Evolutionary conservation across 2,888 invertebrate genomes (phyloP).

Genomic region (Leptopterna dolabrata): DNA sequence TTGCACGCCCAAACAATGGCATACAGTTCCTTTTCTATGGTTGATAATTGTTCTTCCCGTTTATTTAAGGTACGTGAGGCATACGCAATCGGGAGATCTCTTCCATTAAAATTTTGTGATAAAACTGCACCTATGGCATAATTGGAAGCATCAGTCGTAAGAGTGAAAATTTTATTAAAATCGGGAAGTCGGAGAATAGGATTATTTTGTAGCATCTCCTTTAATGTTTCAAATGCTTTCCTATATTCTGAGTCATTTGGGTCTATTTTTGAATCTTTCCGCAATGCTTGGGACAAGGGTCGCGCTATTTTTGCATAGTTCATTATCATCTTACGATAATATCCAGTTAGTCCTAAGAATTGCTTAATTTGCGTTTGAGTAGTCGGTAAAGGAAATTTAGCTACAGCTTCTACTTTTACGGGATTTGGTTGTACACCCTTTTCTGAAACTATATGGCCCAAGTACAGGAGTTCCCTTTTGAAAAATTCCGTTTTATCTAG

Average conservation of each 20-base stretch:
- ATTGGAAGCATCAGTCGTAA: no score
- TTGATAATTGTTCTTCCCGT: neutral
- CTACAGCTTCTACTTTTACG: neutral
- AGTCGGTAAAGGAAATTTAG: neutral
- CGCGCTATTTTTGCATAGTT: neutral
- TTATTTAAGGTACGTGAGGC: no score
- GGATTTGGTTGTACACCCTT: neutral
- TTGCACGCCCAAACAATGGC: slow-evolving; percentile 64
- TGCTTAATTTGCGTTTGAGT: neutral
- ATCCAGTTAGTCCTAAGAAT: neutral
- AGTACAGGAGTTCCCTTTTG: slow-evolving; percentile 43
- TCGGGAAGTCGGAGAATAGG: neutral
- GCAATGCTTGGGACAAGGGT: neutral
- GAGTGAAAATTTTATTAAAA: neutral
- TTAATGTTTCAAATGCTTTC: neutral
- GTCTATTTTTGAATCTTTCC: neutral
- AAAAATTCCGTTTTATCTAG: slow-evolving; percentile 56
- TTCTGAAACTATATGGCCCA: neutral
- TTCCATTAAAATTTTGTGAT: no score
- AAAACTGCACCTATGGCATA: no score
- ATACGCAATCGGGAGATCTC: no score
- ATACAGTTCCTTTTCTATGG: slow-evolving; percentile 55
- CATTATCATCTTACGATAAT: neutral
- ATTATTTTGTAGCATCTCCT: neutral
- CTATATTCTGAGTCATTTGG: neutral